Base-by-base conservation (phyloP, 1,140 invertebrate genomes). In the Penaeus chinensis region DNA sequence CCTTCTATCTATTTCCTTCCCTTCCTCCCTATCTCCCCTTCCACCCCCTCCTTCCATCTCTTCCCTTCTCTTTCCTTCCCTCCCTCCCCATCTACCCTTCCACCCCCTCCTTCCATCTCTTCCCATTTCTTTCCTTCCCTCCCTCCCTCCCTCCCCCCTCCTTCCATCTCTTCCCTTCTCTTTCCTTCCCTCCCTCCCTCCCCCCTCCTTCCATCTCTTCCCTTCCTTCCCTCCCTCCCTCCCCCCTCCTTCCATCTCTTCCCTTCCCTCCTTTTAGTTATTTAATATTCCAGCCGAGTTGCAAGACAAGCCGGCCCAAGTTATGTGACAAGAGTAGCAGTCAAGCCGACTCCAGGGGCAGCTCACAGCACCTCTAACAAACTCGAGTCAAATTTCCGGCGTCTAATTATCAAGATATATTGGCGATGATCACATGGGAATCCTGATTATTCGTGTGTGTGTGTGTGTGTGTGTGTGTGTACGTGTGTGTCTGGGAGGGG, bases 341-440 rank as follows among this genome's bases (percentile, higher is more conserved):
- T 27, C 71, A 27, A 74, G 4, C 7, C n/a, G 27, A 27, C 71
- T 74, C 71, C 24, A 0, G 71, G 71, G 71, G 71, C 69, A 37
- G 3, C 27, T 74, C 71, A 7, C 24, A 37, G 71, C 71, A 74
- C 71, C 71, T 74, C 71, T 74, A 74, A 74, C 71, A 74, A 74
- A 74, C 71, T 74, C 27, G 71, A 74, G 71, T 74, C 71, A 74
- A 74, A 74, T 74, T 74, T 74, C 71, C 27, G 20, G 20, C 71
- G 71, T 32, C 71, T 74, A 74, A 74, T 74, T 74, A 74, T 74
- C 71, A 74, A 74, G 71, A 74, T 74, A 74, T 74, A 74, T 74
- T 74, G 71, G 71, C 71, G 71, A 74, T 74, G 71, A 74, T 74
- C 71, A 74, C 71, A 32, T 27, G n/a, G 71, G 71, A 32, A 37